Base-by-base conservation (phyloP, 2,113 vertebrate genomes). In the Aptenodytes forsteri region DNA sequence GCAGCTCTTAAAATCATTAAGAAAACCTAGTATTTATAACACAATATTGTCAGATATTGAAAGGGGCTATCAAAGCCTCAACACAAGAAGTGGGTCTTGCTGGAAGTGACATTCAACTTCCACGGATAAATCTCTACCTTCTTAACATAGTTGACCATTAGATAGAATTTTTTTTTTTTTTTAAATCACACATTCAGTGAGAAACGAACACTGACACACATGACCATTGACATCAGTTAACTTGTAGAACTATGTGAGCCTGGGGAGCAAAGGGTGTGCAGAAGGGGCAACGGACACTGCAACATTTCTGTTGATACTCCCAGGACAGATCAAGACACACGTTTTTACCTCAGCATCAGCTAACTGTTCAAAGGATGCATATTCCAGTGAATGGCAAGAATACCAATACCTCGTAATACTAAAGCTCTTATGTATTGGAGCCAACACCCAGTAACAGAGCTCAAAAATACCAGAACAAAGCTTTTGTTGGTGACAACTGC, bases 401-500 rank as follows among this genome's bases (percentile, higher is more conserved):
- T 19, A 81, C 17, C 34, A 89, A 61, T 20, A 32, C 10, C 61
- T 72, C 7, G 0, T 1, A 77, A 69, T 4, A 79, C 52, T 56
- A 42, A 47, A 6, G 9, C 42, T 52, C 66, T 59, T 46, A 87
- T 32, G 52, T 52, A 25, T 7, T 56, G 27, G 40, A 87, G 36
- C 11, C 52, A 72, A 47, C 44, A 84, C 21, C 49, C 40, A 82
- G 6, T 18, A 87, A 54, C 16, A 96, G 46, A 84, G 46, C 66
- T 85, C 54, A 66, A 61, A 87, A 94, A 87, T 3, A 69, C 7
- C 16, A 66, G 62, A 72, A 55, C 38, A 81, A 87, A 89, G 59
- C n/a, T 73, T 89, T 46, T 73, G 56, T 8, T 89, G 62, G 42
- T 26, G 65, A 87, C 84, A 95, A 94, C 75, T 82, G 54, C 83